Evolutionary conservation across 2,888 invertebrate species (phyloP).

Genomic region (Anaspis maculata): DNA sequence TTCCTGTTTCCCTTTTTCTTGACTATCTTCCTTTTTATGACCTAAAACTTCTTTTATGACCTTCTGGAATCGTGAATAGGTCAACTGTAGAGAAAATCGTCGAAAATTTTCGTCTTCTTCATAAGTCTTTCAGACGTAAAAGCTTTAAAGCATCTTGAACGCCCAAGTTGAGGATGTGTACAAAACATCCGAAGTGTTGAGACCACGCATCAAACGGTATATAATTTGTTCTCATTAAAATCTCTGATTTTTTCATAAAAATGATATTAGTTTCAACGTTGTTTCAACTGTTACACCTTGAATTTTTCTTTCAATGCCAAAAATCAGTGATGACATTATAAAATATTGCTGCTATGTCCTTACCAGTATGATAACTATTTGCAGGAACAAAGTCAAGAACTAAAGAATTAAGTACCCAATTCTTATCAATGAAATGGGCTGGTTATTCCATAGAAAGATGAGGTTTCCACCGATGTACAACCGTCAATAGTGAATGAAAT

Average conservation of each 20-base stretch:
- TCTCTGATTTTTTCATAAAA: constrained; percentile 3
- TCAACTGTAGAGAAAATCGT: too few relatives aligned
- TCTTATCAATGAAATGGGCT: constrained; percentile 19
- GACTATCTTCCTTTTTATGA: too few relatives aligned
- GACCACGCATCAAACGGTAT: constrained; percentile 1
- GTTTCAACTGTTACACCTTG: constrained; percentile 7
- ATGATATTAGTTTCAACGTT: constrained; percentile 4
- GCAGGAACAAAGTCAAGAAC: constrained; percentile 22
- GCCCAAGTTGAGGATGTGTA: constrained; percentile 5
- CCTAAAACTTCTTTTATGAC: too few relatives aligned
- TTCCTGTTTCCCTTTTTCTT: too few relatives aligned
- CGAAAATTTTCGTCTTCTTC: background rate
- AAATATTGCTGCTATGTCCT: constrained; percentile 14
- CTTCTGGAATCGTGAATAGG: too few relatives aligned
- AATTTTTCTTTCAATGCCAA: background rate
- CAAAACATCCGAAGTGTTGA: constrained; percentile 7
- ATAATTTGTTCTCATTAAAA: background rate
- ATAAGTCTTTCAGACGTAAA: background rate
- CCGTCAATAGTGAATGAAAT: constrained; percentile 22
- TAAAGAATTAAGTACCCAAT: constrained; percentile 19
- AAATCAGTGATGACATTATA: background rate
- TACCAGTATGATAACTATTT: constrained; percentile 20
- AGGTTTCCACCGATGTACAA: constrained; percentile 19
- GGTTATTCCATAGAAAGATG: constrained; percentile 22
- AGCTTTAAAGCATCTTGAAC: constrained; percentile 5